A percentile compares a stretch with the other conserved stretches of the same genome.
Conservation (phyloP, 1,140 invertebrate species). For the Aphelinus certus region DNA sequence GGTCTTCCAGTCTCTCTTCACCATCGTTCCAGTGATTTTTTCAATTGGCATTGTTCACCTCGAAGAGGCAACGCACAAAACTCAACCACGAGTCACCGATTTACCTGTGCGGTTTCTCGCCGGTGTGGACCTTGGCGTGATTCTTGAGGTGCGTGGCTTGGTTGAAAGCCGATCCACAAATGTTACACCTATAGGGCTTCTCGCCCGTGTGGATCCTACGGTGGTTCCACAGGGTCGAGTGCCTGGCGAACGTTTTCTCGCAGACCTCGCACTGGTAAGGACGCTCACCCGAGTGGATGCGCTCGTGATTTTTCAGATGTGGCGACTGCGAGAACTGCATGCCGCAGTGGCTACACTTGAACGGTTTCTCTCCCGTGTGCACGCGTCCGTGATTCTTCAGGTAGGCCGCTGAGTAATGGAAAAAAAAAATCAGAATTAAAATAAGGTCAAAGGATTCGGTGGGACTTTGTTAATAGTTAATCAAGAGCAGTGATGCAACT, state of each 20-base stretch:
- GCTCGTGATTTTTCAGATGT: conserved; percentile 91
- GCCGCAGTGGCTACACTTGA: conserved; percentile 86
- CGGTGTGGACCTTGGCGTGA: conserved; percentile 84
- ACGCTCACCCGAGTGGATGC: conserved; percentile 88
- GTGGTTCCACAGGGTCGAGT: conserved; percentile 90
- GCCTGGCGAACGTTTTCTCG: conserved; percentile 87
- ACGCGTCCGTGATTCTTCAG: conserved; percentile 91
- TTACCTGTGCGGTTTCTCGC: conserved; percentile 68
- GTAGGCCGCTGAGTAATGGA: conserved; percentile 72
- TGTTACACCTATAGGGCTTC: conserved; percentile 87
- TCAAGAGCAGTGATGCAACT: too few relatives aligned
- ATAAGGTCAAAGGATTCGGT: background rate
- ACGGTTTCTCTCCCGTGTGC: conserved; percentile 86
- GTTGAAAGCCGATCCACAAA: conserved; percentile 85
- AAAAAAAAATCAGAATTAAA: conserved; percentile 12
- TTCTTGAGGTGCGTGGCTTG: conserved; percentile 89
- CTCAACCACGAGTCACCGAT: too few relatives aligned
- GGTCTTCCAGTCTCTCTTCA: background rate
- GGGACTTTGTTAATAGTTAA: too few relatives aligned
- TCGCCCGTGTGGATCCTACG: conserved; percentile 94
- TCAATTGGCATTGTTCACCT: conserved; percentile 28
- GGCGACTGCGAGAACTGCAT: conserved; percentile 91
- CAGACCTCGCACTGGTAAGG: conserved; percentile 93
- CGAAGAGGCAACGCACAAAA: background rate
- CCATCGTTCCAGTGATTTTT: background rate